phyloP scores from a whole-genome alignment of 2,797 vertebrate genomes.

The Apogon talboti region DNA sequence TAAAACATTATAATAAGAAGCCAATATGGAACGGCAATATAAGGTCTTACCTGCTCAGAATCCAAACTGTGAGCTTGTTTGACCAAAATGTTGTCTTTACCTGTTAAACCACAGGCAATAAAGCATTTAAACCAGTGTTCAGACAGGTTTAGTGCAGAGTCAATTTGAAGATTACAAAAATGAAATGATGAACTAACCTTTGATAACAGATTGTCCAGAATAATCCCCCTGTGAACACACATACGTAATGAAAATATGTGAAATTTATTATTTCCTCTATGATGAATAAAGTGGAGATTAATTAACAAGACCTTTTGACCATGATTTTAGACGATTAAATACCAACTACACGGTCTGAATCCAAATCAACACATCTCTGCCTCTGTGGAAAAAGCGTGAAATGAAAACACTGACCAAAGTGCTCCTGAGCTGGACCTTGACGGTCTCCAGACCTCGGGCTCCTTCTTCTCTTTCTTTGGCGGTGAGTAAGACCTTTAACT shows the following conservation, averaged over 20 bases:
- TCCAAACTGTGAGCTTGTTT: constrained; percentile 88
- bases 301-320: no score
- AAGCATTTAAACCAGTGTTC: not conserved
- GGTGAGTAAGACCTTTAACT: constrained; percentile 86
- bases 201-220: constrained; percentile 85
- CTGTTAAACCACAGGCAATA: constrained; percentile 73
- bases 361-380: not conserved
- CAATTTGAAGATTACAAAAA: not conserved
- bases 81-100: constrained; percentile 90
- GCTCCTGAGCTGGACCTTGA: constrained; percentile 91
- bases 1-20: not conserved
- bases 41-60: constrained; percentile 86
- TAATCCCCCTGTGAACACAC: constrained; percentile 82
- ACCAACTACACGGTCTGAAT: not conserved
- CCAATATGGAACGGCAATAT: not conserved
- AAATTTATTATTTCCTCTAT: no score
- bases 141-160: no score
- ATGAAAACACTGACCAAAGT: constrained; percentile 85
- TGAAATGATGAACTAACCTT: constrained; percentile 74
- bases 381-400: not conserved
- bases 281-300: no score
- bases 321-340: no score
- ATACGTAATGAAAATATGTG: constrained; percentile 3
- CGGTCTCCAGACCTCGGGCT: constrained; percentile 86
- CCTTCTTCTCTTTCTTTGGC: constrained; percentile 92